These are phyloP conservation scores for Aricia agestis DNA, from an alignment of 1,140 invertebrate species.

Conservation along the genomic window DNA sequence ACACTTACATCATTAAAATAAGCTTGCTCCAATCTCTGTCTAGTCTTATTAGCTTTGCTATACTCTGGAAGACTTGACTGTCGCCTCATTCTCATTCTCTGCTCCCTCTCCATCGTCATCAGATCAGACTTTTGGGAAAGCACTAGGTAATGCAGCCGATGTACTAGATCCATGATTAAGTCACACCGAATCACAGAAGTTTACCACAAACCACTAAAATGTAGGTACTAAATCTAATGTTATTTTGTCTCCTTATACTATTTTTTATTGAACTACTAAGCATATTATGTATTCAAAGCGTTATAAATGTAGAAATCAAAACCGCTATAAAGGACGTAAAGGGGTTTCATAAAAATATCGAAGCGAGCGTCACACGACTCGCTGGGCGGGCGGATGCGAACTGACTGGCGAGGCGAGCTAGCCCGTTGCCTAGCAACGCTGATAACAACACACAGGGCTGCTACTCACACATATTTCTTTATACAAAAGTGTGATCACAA, in stretches of 20 bases:
- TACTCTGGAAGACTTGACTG: slow-evolving; percentile 79
- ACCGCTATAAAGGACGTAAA: background rate
- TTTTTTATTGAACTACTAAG: background rate
- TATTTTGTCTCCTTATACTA: background rate
- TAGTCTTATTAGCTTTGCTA: slow-evolving; percentile 57
- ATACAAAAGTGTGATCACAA: no score
- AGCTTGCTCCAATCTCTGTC: slow-evolving; percentile 59
- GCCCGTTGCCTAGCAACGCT: slow-evolving; percentile 49
- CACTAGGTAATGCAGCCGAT: slow-evolving; percentile 71
- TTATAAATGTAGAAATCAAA: background rate
- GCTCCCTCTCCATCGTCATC: slow-evolving; percentile 69
- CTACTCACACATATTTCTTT: no score
- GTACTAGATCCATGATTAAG: slow-evolving; percentile 68
- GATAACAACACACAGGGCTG: slow-evolving; percentile 22
- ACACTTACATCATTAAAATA: slow-evolving; percentile 70
- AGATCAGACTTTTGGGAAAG: slow-evolving; percentile 72
- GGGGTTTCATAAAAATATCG: slow-evolving; percentile 9
- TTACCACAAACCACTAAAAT: background rate
- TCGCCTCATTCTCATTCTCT: slow-evolving; percentile 75
- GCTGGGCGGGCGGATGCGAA: slow-evolving; percentile 52
- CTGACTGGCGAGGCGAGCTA: slow-evolving; percentile 32
- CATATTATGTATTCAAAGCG: background rate
- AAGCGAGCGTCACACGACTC: slow-evolving; percentile 13
- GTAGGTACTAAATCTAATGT: background rate
- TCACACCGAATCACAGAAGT: background rate